These are phyloP conservation scores for Pararge aegeria DNA, from an alignment of 1,140 invertebrate species.

Conservation along the genomic window DNA sequence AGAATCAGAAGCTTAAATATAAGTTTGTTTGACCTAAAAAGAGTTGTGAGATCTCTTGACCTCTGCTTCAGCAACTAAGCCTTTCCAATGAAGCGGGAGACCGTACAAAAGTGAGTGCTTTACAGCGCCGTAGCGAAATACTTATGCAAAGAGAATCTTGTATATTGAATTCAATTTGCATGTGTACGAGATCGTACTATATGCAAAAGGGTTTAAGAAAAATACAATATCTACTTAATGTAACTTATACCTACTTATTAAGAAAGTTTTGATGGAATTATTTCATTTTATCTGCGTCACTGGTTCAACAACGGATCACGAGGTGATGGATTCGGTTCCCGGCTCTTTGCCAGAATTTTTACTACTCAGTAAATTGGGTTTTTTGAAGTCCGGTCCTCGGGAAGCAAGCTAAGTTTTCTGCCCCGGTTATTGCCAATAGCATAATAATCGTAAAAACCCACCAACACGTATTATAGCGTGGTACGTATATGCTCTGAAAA, in stretches of 20 bases:
- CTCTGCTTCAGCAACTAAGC: constrained; percentile 30
- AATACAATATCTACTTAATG: background rate
- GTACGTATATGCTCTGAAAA: no score
- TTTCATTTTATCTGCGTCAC: no score
- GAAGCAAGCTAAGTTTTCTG: no score
- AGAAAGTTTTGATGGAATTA: background rate
- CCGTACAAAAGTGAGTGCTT: constrained; percentile 7
- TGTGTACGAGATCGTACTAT: background rate
- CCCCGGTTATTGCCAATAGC: no score
- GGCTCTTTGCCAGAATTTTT: no score
- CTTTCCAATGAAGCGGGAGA: constrained; percentile 24
- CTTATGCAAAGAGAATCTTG: constrained; percentile 3
- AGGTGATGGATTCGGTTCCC: no score
- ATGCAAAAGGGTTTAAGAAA: background rate
- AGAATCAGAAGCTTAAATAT: constrained; percentile 5
- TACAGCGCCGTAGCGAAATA: constrained; percentile 3
- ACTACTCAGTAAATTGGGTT: no score
- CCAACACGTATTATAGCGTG: no score
- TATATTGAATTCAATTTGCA: constrained; percentile 4
- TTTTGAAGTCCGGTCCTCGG: no score
- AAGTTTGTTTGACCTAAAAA: constrained; percentile 28
- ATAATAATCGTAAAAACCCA: no score
- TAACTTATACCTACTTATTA: background rate
- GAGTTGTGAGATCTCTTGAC: constrained; percentile 31
- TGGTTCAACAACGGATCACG: no score